Conservation (phyloP, 2,797 vertebrate species). For the Ibycter americanus region DNA sequence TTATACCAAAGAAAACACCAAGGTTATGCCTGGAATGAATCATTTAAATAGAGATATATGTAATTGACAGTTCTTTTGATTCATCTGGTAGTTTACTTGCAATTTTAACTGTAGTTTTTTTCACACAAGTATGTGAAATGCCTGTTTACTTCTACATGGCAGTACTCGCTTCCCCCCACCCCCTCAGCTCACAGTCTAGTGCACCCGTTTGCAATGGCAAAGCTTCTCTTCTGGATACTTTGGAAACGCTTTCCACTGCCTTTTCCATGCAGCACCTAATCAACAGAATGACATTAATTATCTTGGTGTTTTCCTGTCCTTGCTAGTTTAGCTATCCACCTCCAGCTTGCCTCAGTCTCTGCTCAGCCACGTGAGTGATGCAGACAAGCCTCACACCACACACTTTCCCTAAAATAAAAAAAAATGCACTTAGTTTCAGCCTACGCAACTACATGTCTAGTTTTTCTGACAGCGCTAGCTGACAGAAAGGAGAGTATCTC, state of each 20-base stretch:
- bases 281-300: neutral
- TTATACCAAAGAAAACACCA: neutral
- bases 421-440: neutral
- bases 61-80: neutral
- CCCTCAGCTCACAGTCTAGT: neutral
- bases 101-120: neutral
- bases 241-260: neutral
- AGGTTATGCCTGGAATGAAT: neutral
- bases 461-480: neutral
- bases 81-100: neutral
- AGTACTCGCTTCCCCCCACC: neutral
- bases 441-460: neutral
- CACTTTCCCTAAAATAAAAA: neutral
- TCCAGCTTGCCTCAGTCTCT: neutral
- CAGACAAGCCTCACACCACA: neutral
- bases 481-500: neutral
- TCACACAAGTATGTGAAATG: neutral
- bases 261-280: neutral
- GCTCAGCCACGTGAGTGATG: neutral
- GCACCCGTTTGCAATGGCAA: neutral
- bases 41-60: neutral
- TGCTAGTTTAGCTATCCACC: neutral
- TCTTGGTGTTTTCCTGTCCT: neutral
- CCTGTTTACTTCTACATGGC: neutral
- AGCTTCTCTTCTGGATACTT: neutral